Evolutionary conservation across 2,888 invertebrate genomes (phyloP).

Genomic region (Orgyia antiqua): DNA sequence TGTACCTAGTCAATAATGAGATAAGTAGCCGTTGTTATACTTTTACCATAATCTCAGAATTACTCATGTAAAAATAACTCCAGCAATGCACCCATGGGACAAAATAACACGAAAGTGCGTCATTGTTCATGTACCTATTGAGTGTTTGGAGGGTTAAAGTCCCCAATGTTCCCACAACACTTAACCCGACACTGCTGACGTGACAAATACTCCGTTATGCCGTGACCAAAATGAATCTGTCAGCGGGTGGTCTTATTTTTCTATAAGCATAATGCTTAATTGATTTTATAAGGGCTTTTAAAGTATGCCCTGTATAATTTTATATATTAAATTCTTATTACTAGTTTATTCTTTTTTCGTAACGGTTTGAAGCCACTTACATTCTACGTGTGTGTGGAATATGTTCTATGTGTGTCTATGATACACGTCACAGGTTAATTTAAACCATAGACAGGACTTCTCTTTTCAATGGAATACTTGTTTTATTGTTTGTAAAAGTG

Average conservation of each 20-base stretch:
- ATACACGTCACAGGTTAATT: too few species aligned
- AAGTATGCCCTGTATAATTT: too few species aligned
- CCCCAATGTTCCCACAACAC: conserved; percentile 35
- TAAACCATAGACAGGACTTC: too few species aligned
- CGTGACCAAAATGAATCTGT: conserved; percentile 12
- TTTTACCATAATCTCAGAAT: conserved; percentile 1
- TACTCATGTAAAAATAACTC: conserved; percentile 13
- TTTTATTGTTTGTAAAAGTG: too few species aligned
- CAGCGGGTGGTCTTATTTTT: conserved; percentile 50
- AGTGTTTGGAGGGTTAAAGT: conserved; percentile 12
- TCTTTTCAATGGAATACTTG: too few species aligned
- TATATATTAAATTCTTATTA: too few species aligned
- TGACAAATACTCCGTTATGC: conserved; percentile 38
- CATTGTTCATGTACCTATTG: conserved; percentile 7
- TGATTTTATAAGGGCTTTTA: conserved; percentile 12
- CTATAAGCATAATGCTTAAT: conserved; percentile 19
- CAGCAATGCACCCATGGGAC: conserved; percentile 4
- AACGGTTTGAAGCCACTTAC: too few species aligned
- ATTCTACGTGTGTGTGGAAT: too few species aligned
- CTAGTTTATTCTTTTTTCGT: too few species aligned
- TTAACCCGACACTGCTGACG: conserved; percentile 29
- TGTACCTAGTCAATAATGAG: too few species aligned
- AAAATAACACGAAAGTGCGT: conserved; percentile 13
- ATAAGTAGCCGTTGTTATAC: too few species aligned
- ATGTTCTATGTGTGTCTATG: too few species aligned